phyloP scores from a whole-genome alignment of 2,888 invertebrate species.

The Sarcophaga caerulescens region DNA sequence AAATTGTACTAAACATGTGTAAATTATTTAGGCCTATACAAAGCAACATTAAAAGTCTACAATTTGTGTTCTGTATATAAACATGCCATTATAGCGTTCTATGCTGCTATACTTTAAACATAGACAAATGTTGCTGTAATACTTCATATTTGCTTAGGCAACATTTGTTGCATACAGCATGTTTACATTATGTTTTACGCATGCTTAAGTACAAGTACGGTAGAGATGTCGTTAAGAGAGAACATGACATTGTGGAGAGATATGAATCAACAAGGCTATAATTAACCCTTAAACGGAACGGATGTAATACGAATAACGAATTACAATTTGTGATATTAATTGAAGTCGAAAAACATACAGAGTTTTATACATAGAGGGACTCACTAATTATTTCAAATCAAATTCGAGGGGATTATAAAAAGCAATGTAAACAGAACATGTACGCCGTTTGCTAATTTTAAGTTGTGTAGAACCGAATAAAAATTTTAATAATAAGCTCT shows the following conservation, averaged over 20 bases:
- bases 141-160: background rate
- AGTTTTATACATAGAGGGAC: no score
- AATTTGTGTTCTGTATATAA: background rate
- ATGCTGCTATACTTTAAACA: background rate
- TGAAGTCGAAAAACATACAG: no score
- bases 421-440: no score
- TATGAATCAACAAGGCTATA: background rate
- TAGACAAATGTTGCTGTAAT: background rate
- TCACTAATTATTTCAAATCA: no score
- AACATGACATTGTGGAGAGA: background rate
- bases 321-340: no score
- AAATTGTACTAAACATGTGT: background rate
- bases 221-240: background rate
- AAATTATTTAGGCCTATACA: background rate
- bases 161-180: background rate
- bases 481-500: no score
- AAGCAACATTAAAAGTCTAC: background rate
- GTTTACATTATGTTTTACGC: slow-evolving; percentile 17
- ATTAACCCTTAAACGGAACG: background rate
- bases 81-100: background rate
- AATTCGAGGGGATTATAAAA: no score
- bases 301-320: background rate
- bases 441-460: no score
- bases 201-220: slow-evolving; percentile 1
- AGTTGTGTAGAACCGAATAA: no score